These are phyloP conservation scores for Ardeotis arabs DNA, from an alignment of 2,113 vertebrate species.

Conservation along the genomic window DNA sequence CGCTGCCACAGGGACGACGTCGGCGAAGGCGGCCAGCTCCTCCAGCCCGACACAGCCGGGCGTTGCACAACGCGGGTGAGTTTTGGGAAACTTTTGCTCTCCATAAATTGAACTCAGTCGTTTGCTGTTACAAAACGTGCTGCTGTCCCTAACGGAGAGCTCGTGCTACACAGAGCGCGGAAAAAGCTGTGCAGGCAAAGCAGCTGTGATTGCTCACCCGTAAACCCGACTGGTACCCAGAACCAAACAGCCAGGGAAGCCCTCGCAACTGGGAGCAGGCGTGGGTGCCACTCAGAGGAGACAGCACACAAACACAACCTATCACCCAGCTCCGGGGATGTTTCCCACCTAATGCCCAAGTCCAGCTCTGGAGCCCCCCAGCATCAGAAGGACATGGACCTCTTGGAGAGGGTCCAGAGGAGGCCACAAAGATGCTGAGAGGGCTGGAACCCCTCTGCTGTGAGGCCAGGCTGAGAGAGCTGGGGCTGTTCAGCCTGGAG, in stretches of 20 bases:
- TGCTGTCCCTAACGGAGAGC: neutral
- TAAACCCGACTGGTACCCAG: neutral
- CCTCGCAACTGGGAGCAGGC: neutral
- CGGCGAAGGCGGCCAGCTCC: neutral
- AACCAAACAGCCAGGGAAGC: neutral
- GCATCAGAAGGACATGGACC: too few relatives aligned
- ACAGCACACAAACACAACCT: neutral
- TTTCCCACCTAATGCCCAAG: neutral
- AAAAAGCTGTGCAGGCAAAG: neutral
- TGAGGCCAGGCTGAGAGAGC: too few relatives aligned
- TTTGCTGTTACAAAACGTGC: neutral
- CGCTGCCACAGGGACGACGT: accelerated
- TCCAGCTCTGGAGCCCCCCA: too few relatives aligned
- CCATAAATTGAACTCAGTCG: neutral
- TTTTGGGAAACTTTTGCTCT: neutral
- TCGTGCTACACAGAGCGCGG: accelerated
- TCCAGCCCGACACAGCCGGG: accelerated
- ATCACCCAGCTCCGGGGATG: neutral
- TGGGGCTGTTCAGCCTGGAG: too few relatives aligned
- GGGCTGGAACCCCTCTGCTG: too few relatives aligned
- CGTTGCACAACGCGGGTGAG: neutral
- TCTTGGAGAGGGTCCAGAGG: too few relatives aligned
- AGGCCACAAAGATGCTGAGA: too few relatives aligned
- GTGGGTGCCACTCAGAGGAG: neutral
- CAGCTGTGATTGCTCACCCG: accelerated